A percentile compares a stretch with the other conserved stretches of the same genome.
Conservation (phyloP, 2,888 invertebrate species). For the Agapetus fuscipes region DNA sequence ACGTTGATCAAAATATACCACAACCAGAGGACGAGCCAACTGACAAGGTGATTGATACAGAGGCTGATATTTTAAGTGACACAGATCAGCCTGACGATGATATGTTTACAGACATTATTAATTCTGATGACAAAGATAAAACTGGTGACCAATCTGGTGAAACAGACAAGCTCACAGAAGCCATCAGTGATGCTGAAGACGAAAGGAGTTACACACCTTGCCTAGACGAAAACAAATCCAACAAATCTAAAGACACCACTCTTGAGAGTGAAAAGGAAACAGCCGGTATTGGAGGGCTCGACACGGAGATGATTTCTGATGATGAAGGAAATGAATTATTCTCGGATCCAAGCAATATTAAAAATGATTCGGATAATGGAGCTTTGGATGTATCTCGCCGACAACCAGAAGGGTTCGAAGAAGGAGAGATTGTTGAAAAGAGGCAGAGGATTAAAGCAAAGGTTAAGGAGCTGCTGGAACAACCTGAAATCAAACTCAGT, state of each 20-base stretch:
- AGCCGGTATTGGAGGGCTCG: conserved; percentile 49
- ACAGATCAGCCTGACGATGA: conserved; percentile 23
- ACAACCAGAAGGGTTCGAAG: conserved; percentile 41
- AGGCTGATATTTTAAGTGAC: conserved; percentile 13
- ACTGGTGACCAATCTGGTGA: conserved; percentile 20
- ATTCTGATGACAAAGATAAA: conserved; percentile 20
- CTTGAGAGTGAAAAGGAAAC: conserved; percentile 33
- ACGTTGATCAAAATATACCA: conserved; percentile 16
- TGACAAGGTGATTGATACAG: conserved; percentile 2
- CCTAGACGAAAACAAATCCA: conserved; percentile 53
- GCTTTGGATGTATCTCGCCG: conserved; percentile 35
- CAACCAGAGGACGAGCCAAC: conserved; percentile 6
- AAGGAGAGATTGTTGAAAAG: conserved; percentile 49
- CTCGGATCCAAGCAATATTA: conserved; percentile 42
- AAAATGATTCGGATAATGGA: conserved; percentile 32
- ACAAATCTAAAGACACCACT: conserved; percentile 30
- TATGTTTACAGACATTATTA: too few species aligned
- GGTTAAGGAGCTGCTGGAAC: conserved; percentile 24
- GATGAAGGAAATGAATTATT: conserved; percentile 59
- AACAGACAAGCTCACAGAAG: conserved; percentile 45
- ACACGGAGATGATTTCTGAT: conserved; percentile 66
- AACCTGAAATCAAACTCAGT: conserved; percentile 19
- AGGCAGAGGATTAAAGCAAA: conserved; percentile 25
- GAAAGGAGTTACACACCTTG: conserved; percentile 66
- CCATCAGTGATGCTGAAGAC: conserved; percentile 53